phyloP scores from a whole-genome alignment of 2,797 vertebrate genomes.

The Trematomus bernacchii region DNA sequence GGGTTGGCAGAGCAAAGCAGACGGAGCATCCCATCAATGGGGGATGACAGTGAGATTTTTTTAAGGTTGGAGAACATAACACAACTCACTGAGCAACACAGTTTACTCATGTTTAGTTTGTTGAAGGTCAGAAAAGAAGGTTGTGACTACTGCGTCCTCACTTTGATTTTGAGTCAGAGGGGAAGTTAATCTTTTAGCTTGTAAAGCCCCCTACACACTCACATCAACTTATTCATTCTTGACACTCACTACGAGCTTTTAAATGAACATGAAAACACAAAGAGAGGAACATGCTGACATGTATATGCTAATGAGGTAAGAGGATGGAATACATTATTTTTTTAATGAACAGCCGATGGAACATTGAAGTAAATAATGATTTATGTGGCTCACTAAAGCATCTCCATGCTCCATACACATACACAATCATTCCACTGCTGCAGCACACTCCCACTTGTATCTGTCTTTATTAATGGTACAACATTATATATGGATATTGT shows the following conservation, averaged over 20 bases:
- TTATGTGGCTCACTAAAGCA: slow-evolving; percentile 6
- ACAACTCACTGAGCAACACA: neutral
- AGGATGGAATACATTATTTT: slow-evolving; percentile 2
- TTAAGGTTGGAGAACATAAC: slow-evolving; percentile 3
- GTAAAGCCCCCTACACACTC: neutral
- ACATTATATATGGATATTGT: slow-evolving; percentile 11
- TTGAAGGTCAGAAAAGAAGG: neutral
- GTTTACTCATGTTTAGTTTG: neutral
- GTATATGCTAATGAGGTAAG: slow-evolving; percentile 47
- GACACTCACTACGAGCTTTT: neutral
- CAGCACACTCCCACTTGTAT: neutral
- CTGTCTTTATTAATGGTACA: slow-evolving; percentile 6
- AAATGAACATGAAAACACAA: neutral
- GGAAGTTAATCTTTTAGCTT: neutral
- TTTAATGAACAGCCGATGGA: slow-evolving; percentile 10
- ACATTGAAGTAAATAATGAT: slow-evolving; percentile 15
- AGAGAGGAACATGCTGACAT: slow-evolving; percentile 7
- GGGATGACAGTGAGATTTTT: slow-evolving; percentile 19
- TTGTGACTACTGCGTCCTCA: neutral
- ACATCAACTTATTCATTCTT: neutral
- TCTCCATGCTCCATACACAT: neutral
- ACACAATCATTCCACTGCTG: neutral
- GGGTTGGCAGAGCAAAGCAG: slow-evolving; percentile 27
- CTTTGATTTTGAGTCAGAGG: neutral
- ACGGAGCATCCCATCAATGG: slow-evolving; percentile 36